phyloP scores from a whole-genome alignment of 2,113 vertebrate genomes.

The Nesoenas mayeri region DNA sequence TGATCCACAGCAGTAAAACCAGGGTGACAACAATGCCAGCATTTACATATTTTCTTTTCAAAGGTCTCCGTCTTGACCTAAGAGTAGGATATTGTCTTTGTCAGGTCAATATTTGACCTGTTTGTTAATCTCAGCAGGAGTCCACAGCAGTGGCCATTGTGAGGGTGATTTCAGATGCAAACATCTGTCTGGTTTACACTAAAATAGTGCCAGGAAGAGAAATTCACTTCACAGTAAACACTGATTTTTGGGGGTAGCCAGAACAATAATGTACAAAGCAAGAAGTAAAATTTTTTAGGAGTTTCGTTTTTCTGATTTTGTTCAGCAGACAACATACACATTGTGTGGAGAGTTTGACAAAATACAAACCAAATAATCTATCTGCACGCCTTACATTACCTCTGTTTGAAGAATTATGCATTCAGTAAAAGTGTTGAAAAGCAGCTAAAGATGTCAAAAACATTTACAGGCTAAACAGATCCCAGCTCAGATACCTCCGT shows the following conservation, averaged over 20 bases:
- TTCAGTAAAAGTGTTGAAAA: conserved; percentile 36
- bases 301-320: background rate
- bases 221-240: background rate
- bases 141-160: background rate
- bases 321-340: background rate
- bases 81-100: background rate
- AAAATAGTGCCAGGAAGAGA: background rate
- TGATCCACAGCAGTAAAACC: background rate
- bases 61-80: background rate
- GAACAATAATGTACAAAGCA: background rate
- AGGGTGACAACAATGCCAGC: background rate
- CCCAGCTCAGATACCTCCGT: conserved; percentile 54
- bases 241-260: background rate
- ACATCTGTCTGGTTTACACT: background rate
- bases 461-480: conserved; percentile 52
- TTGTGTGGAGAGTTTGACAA: background rate
- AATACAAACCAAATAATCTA: background rate
- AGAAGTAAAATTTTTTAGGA: background rate
- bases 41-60: background rate
- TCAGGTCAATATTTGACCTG: background rate
- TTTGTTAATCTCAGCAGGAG: background rate
- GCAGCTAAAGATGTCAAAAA: conserved; percentile 47
- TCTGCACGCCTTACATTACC: background rate
- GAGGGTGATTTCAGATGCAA: background rate
- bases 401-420: conserved; percentile 9